Evolutionary conservation across 2,113 vertebrate species (phyloP), one percentile per base, ranked within the genome.

Genomic region (Toxotes chatareus): DNA sequence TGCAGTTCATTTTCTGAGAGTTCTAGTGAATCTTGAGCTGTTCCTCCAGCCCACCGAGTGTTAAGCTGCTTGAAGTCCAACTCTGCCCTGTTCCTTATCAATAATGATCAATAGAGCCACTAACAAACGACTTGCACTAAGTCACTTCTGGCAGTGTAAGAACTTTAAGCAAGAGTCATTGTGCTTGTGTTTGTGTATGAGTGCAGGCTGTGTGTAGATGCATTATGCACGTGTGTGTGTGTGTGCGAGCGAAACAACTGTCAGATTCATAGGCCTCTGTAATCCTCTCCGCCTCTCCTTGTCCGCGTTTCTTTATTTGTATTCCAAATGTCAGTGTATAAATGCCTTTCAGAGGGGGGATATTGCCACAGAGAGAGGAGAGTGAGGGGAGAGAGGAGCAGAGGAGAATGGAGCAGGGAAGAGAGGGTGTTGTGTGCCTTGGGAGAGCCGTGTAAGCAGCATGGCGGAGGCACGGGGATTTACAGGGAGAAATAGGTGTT

Each of bases 271-370:
- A 85, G 87, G 91, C 91, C 89, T 80, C 88, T 70, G 83, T 95
- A 95, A 95, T 94, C 94, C 93, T 86, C 85, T 71, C 89, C 82
- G 88, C 90, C 87, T 88, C 91, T 90, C 86, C 88, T 89, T 91
- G 91, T 94, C 93, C 86, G 82, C 85, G 84, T 91, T 94, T 91
- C 90, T 94, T 95, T 96, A 95, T 95, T 95, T 96, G 94, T 95
- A 94, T 95, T 95, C 91, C 90, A 96, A 96, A 96, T 96, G 95
- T 96, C 95, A 95, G 93, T 90, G 94, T 94, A 93, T 93, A 93
- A 94, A 94, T 86, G 89, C 83, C 82, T 91, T 89, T 80, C 85
- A 55, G 78, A 85, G 68, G 83, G 70, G 81, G 83, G 76, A 84
- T 92, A 91, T 91, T 91, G 93, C 91, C 87, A 92, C 76, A 56